Conservation (phyloP, 1,140 invertebrate genomes). For the Augochlora pura region DNA sequence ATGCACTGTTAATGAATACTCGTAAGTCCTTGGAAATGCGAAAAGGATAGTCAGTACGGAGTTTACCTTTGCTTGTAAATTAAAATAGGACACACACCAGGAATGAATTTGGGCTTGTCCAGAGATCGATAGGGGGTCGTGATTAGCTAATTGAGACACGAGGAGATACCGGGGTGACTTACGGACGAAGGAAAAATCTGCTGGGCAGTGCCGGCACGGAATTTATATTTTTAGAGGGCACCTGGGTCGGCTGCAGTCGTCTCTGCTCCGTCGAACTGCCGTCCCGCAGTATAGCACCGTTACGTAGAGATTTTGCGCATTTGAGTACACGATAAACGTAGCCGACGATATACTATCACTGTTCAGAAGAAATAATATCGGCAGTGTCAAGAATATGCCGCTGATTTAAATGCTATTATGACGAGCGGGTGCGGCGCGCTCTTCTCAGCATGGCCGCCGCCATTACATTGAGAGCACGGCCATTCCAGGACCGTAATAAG, state of each 20-base stretch:
- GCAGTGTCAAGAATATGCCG: constrained; percentile 40
- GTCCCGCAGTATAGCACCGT: constrained; percentile 30
- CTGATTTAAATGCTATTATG: constrained; percentile 60
- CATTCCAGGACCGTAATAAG: constrained; percentile 65
- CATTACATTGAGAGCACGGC: constrained; percentile 72
- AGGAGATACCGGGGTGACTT: constrained; percentile 57
- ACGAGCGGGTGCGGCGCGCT: constrained; percentile 72
- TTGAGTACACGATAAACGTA: constrained; percentile 23
- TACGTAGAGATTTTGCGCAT: constrained; percentile 30
- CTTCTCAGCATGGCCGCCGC: constrained; percentile 73
- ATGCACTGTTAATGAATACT: constrained; percentile 45
- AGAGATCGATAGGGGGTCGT: constrained; percentile 51
- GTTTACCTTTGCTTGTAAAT: constrained; percentile 46
- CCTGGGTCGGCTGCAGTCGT: constrained; percentile 50
- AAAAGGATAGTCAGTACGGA: constrained; percentile 40
- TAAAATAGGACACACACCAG: constrained; percentile 49
- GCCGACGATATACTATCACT: constrained; percentile 24
- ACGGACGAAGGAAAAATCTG: constrained; percentile 56
- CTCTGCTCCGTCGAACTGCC: constrained; percentile 25
- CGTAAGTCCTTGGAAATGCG: constrained; percentile 46
- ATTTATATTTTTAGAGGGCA: constrained; percentile 78
- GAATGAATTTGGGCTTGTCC: constrained; percentile 53
- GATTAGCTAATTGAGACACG: constrained; percentile 56
- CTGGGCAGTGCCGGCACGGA: constrained; percentile 66
- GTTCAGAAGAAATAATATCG: constrained; percentile 40